Conservation (phyloP, 2,113 vertebrate species). For the Gymnocephalus cernua region DNA sequence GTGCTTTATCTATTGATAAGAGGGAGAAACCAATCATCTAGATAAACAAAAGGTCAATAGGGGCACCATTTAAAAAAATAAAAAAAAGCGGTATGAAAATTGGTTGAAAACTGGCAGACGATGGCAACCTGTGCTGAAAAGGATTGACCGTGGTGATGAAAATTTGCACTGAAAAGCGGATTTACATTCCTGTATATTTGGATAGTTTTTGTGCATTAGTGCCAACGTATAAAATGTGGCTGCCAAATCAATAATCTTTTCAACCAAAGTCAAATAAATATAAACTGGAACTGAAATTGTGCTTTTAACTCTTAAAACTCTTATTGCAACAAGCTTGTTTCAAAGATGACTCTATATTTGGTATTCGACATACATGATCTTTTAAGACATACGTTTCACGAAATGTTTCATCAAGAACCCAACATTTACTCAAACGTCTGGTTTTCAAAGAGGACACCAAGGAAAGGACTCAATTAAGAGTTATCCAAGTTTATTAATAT, state of each 20-base stretch:
- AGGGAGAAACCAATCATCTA: background rate
- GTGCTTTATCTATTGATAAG: background rate
- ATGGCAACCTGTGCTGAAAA: background rate
- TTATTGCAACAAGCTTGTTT: background rate
- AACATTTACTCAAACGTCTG: slow-evolving; percentile 19
- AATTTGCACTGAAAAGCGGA: background rate
- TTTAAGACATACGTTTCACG: background rate
- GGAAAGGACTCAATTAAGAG: slow-evolving; percentile 86
- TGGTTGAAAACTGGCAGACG: background rate
- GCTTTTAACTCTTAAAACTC: background rate
- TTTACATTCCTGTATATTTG: background rate
- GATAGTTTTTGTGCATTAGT: background rate
- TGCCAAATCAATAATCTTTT: background rate
- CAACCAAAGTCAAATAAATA: background rate
- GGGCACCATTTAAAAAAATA: background rate
- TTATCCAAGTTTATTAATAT: slow-evolving; percentile 99
- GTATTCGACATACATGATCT: background rate
- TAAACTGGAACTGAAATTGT: background rate
- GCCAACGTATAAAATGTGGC: background rate
- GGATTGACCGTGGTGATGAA: background rate
- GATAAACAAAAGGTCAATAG: background rate
- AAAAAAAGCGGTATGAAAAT: background rate
- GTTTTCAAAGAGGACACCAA: slow-evolving; percentile 53
- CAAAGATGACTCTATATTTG: too few species aligned
- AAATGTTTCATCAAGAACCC: background rate